Percentiles rank a stretch among this genome's conserved stretches.
Evolutionary conservation across 2,888 invertebrate genomes (phyloP).

Genomic region (Galerucella calmariensis): DNA sequence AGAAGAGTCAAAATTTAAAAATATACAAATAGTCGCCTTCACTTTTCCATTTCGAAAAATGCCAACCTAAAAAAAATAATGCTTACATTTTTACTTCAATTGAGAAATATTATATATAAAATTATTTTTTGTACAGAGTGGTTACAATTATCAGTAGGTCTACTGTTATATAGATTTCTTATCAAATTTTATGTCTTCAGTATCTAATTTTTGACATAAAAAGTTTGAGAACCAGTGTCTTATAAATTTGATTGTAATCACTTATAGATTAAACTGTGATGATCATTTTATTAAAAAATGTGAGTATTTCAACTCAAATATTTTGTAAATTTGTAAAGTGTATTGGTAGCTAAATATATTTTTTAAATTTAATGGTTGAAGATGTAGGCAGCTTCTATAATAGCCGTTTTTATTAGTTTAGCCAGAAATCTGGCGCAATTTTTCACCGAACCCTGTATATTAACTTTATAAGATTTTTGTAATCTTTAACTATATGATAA

Average conservation of each 20-base stretch:
- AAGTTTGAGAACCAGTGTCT: no score
- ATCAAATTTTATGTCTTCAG: no score
- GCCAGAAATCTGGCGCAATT: not conserved
- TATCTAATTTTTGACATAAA: no score
- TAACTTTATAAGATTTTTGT: not conserved
- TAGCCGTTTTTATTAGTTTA: not conserved
- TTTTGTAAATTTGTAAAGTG: not conserved
- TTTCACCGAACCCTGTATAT: not conserved
- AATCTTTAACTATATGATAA: not conserved
- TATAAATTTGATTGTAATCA: conserved; percentile 1
- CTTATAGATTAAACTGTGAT: conserved; percentile 10
- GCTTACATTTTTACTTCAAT: not conserved
- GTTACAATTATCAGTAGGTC: not conserved
- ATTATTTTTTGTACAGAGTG: not conserved
- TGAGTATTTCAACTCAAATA: not conserved
- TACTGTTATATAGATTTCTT: no score
- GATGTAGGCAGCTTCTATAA: not conserved
- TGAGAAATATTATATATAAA: no score
- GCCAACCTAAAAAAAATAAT: no score
- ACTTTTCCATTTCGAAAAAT: no score
- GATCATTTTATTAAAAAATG: conserved; percentile 6
- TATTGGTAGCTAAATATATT: not conserved
- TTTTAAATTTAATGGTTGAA: no score
- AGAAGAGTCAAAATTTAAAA: no score
- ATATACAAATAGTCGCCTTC: no score